Percentiles rank a stretch among this genome's conserved stretches.
These are phyloP conservation scores for Pseudorectes ferrugineus DNA, from an alignment of 2,113 vertebrate genomes.

Conservation along the genomic window DNA sequence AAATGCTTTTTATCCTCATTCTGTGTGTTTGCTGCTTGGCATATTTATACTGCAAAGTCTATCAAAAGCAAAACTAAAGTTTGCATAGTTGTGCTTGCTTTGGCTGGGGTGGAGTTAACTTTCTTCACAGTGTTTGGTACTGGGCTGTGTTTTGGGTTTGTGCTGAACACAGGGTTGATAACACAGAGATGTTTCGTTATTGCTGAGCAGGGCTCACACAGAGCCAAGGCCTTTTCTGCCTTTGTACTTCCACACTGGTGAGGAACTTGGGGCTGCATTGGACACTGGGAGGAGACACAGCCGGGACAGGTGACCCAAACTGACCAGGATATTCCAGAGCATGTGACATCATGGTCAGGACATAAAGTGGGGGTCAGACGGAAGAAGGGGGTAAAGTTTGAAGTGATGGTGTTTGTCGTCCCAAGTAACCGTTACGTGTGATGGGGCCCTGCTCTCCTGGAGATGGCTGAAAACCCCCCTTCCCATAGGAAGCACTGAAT, in stretches of 20 bases:
- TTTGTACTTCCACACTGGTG: neutral
- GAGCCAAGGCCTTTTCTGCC: neutral
- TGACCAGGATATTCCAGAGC: neutral
- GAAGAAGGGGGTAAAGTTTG: neutral
- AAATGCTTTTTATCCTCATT: neutral
- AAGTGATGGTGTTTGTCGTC: neutral
- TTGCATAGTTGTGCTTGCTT: neutral
- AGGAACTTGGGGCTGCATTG: rapidly evolving
- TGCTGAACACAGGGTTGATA: too few relatives aligned
- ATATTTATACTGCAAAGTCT: neutral
- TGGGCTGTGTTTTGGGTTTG: neutral
- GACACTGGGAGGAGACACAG: rapidly evolving
- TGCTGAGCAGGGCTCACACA: neutral
- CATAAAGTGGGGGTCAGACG: neutral
- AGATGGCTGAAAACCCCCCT: neutral
- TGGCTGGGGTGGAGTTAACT: neutral
- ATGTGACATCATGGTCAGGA: neutral
- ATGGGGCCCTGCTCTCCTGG: neutral
- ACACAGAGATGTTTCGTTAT: neutral
- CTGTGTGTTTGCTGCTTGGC: neutral
- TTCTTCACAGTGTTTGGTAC: neutral
- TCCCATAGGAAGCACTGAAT: neutral
- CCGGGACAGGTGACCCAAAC: neutral
- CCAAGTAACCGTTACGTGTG: rapidly evolving
- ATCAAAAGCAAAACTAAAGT: neutral